Base-by-base conservation (phyloP, 2,888 invertebrate species). In the Conchocele bisecta region DNA sequence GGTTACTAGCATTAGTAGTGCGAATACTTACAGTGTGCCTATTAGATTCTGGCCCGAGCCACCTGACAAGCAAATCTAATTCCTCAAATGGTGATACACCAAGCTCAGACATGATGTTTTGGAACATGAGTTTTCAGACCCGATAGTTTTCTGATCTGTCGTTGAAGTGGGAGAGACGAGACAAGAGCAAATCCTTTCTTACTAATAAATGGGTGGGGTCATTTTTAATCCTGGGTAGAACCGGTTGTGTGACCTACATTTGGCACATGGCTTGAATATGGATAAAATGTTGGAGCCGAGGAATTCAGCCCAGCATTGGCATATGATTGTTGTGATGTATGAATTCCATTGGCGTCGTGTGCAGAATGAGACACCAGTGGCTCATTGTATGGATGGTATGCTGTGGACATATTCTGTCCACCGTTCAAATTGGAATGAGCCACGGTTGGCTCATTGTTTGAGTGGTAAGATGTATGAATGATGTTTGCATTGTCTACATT, bases 101-200 rank as follows among this genome's bases (percentile, higher is more conserved):
- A 6, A 70, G 31, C 29, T 70, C 72, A 2, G 29, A 29, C 26
- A 56, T 57, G 13, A 72, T 57, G 33, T 28, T 42, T 29, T 53
- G 20, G 31, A 72, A 72, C 37, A 59, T 72, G 1, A 57, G 24
- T 31, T 66, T 66, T 61, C 66, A 72, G 13, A 59, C 42, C 11
- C 22, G 37, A 42, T 61, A 72, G 4, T 22, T 28, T 22, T 66
- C 72, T 13, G 60, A 35, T 9, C 39, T 20, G 50, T 60, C 72
- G 35, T 46, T 56, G 44, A 72, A 66, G 13, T 35, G n/a, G n/a
- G 31, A 50, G 24, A 70, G 59, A 26, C 69, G 17, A 22, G 63
- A 69, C 5, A 64, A 46, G 1, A 69, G 20, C 20, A 69, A 29
- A 28, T 69, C 69, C 46, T 68, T 68, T 31, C 58, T 69, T 9